Evolutionary conservation across 2,797 vertebrate genomes (phyloP).

Genomic region (Peromyscus eremicus): DNA sequence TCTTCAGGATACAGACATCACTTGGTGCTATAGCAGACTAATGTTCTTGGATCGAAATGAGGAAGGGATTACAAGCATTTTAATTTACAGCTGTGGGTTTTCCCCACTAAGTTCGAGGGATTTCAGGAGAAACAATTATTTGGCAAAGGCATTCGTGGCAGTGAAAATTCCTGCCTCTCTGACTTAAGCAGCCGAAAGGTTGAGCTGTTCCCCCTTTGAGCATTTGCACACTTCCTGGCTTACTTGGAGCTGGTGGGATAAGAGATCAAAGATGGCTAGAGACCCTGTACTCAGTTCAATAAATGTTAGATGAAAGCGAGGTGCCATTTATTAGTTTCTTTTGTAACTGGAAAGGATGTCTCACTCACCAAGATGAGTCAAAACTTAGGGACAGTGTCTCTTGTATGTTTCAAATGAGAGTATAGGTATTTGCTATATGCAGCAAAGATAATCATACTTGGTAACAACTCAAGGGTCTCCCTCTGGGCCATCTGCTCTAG

Average conservation of each 20-base stretch:
- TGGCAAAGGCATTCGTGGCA: conserved; percentile 39
- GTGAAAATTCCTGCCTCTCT: conserved; percentile 38
- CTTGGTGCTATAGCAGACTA: not conserved
- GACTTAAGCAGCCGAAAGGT: conserved; percentile 61
- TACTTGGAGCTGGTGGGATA: conserved; percentile 71
- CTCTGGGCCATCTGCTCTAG: not conserved
- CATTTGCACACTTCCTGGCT: conserved; percentile 70
- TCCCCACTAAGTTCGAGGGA: conserved; percentile 52
- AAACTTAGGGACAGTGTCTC: conserved; percentile 54
- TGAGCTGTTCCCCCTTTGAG: conserved; percentile 63
- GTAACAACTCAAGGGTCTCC: not conserved
- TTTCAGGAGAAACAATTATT: conserved; percentile 36
- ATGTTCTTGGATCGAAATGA: conserved; percentile 35
- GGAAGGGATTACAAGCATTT: conserved; percentile 54
- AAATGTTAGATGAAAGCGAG: conserved; percentile 75
- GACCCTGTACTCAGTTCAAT: conserved; percentile 63
- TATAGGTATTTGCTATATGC: conserved; percentile 13
- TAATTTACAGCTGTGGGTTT: conserved; percentile 51
- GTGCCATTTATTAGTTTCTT: conserved; percentile 65
- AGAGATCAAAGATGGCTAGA: conserved; percentile 75
- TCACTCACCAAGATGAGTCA: conserved; percentile 72
- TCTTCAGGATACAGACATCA: not conserved
- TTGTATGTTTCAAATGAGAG: conserved; percentile 75
- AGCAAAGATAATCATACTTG: conserved; percentile 32
- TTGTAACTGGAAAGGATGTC: conserved; percentile 71